phyloP scores from a whole-genome alignment of 2,888 invertebrate species.

The Aleiodes leptofemur region DNA sequence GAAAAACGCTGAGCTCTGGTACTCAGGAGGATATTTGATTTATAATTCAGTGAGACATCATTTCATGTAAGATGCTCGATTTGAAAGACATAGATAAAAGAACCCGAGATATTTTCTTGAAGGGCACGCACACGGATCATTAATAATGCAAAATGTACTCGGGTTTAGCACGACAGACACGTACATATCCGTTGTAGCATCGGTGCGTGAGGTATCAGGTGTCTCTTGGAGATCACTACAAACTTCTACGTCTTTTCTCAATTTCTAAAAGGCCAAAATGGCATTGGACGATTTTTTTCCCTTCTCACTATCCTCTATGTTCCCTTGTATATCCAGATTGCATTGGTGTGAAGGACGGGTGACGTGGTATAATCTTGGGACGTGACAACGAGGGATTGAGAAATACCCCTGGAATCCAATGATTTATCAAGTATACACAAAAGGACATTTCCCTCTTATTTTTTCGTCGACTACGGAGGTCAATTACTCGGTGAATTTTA shows the following conservation, averaged over 20 bases:
- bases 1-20: background rate
- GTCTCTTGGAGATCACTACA: constrained; percentile 43
- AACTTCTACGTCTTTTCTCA: constrained; percentile 17
- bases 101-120: constrained; percentile 25
- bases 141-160: constrained; percentile 55
- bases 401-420: constrained; percentile 60
- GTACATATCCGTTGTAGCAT: constrained; percentile 39
- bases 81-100: background rate
- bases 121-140: constrained; percentile 32
- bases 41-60: constrained; percentile 21
- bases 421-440: constrained; percentile 61
- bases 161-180: constrained; percentile 49
- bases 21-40: background rate
- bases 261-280: constrained; percentile 22
- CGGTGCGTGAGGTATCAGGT: constrained; percentile 37
- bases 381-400: constrained; percentile 52
- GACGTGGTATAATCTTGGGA: constrained; percentile 51
- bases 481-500: constrained; percentile 57
- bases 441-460: constrained; percentile 53
- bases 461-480: constrained; percentile 42
- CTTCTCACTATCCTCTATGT: constrained; percentile 35
- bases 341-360: constrained; percentile 22
- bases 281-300: constrained; percentile 27
- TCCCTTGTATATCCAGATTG: constrained; percentile 37
- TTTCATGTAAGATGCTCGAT: constrained; percentile 1